These are phyloP conservation scores for Xiphorhynchus erythropygius DNA, from an alignment of 2,797 vertebrate genomes.

Conservation along the genomic window DNA sequence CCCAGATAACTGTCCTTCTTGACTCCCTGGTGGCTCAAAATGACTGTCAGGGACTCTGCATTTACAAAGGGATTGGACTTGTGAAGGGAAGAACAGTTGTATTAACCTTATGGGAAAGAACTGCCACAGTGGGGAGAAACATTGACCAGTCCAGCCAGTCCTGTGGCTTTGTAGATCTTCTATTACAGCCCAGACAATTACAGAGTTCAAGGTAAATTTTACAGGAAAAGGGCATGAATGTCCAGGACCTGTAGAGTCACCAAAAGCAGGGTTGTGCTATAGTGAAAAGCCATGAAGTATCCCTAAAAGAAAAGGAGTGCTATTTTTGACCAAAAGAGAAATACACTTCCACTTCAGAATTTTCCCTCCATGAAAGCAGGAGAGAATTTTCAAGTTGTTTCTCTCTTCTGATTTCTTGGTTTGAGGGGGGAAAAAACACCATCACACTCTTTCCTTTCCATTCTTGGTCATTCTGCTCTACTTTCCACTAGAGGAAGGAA, in stretches of 20 bases:
- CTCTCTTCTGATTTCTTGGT: neutral
- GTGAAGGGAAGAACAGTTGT: neutral
- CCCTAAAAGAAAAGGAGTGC: neutral
- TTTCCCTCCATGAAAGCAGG: neutral
- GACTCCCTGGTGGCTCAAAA: neutral
- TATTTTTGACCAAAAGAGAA: neutral
- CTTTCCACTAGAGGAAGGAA: neutral
- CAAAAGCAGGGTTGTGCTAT: neutral
- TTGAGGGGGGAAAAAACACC: accelerated
- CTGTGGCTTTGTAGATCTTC: neutral
- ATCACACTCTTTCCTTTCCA: neutral
- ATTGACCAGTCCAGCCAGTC: neutral
- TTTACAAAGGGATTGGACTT: neutral
- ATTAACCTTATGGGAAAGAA: neutral
- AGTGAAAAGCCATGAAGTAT: neutral
- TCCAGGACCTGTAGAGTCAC: neutral
- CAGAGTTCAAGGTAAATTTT: neutral
- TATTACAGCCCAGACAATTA: accelerated
- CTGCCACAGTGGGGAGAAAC: accelerated
- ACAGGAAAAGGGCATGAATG: neutral
- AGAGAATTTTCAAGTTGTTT: neutral
- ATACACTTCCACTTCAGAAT: neutral
- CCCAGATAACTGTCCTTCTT: neutral
- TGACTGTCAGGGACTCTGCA: neutral
- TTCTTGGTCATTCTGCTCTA: neutral